Percentiles rank a stretch among this genome's conserved stretches.
phyloP scores from a whole-genome alignment of 2,113 vertebrate genomes.

The Prolemur simus region DNA sequence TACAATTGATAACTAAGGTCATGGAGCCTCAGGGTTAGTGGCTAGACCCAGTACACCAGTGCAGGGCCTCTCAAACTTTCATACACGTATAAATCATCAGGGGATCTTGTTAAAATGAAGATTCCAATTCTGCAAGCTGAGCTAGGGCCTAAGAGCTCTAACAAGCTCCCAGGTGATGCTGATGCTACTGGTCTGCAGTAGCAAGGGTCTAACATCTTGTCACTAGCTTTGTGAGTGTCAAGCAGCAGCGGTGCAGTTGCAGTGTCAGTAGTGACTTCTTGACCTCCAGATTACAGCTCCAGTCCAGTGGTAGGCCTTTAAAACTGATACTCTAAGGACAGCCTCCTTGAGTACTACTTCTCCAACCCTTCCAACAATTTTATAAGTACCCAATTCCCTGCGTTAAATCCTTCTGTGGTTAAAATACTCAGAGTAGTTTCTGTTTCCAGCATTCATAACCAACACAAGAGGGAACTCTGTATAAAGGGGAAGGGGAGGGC shows the following conservation, averaged over 20 bases:
- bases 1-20: background rate
- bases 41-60: background rate
- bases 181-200: background rate
- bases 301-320: background rate
- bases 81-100: background rate
- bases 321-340: background rate
- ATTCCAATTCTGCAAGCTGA: background rate
- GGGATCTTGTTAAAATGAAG: conserved; percentile 2
- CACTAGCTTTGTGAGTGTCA: background rate
- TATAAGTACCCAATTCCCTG: background rate
- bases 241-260: background rate
- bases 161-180: background rate
- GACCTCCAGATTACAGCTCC: background rate
- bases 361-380: background rate
- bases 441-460: background rate
- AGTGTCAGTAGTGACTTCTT: background rate
- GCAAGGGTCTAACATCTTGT: background rate
- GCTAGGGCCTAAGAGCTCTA: background rate
- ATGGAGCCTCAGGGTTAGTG: background rate
- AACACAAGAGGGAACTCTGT: background rate
- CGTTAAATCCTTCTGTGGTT: conserved; percentile 21
- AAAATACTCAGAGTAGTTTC: conserved; percentile 19
- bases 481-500: background rate
- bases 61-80: background rate
- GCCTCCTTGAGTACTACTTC: background rate